Evolutionary conservation across 2,797 vertebrate genomes (phyloP).

Genomic region (Alfaro cultratus): DNA sequence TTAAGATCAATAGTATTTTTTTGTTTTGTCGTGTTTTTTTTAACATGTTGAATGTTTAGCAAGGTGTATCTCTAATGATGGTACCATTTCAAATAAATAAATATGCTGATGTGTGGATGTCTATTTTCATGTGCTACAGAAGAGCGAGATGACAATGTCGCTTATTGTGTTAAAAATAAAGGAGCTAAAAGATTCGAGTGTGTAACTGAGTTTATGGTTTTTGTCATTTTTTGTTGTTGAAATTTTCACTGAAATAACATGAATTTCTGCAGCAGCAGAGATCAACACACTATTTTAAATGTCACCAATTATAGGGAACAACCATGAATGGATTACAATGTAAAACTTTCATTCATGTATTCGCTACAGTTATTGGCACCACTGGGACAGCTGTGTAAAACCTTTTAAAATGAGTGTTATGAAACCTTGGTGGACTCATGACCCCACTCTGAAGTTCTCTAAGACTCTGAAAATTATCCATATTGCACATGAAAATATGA

Average conservation of each 20-base stretch:
- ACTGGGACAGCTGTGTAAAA: background rate
- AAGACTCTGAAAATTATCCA: background rate
- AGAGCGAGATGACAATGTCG: constrained; percentile 40
- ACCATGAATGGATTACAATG: background rate
- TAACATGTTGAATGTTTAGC: constrained; percentile 29
- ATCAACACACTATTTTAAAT: background rate
- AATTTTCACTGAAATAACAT: background rate
- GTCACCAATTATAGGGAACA: background rate
- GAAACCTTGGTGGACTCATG: background rate
- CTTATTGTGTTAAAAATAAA: constrained; percentile 60
- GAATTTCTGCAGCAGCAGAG: background rate
- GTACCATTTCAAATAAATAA: constrained; percentile 7
- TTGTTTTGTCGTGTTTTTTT: background rate
- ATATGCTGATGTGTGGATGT: constrained; percentile 15
- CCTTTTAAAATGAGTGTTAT: background rate
- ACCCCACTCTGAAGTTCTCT: background rate
- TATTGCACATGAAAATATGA: background rate
- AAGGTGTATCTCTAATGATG: constrained; percentile 7
- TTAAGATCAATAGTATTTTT: constrained; percentile 6
- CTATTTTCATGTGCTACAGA: constrained; percentile 31
- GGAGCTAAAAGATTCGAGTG: constrained; percentile 52
- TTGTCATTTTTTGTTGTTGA: background rate
- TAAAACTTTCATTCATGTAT: background rate
- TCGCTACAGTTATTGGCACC: background rate
- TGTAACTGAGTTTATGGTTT: background rate